Percentiles rank a stretch among this genome's conserved stretches.
Evolutionary conservation across 2,888 invertebrate genomes (phyloP).

Genomic region (Eilema griseolum): DNA sequence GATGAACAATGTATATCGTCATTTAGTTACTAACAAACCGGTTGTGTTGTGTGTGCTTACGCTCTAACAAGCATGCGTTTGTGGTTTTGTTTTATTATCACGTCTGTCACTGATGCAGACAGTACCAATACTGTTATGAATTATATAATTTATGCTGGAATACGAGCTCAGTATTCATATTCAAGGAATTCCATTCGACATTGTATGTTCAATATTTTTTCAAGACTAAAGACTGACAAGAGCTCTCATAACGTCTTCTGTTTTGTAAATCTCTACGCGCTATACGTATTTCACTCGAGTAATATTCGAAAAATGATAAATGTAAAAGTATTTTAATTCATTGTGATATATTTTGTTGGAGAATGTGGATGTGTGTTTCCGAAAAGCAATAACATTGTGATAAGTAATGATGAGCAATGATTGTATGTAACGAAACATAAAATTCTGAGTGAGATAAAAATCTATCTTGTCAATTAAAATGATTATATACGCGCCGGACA

Average conservation of each 20-base stretch:
- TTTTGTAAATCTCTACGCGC: conserved; percentile 57
- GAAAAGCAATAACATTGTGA: conserved; percentile 85
- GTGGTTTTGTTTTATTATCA: conserved; percentile 68
- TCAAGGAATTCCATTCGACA: conserved; percentile 64
- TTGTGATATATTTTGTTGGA: conserved; percentile 82
- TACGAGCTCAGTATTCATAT: conserved; percentile 67
- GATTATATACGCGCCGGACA: conserved; percentile 52
- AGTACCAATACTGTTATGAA: conserved; percentile 68
- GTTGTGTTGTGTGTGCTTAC: conserved; percentile 86
- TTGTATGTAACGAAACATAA: conserved; percentile 62
- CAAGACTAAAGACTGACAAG: conserved; percentile 76
- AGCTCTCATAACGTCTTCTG: conserved; percentile 64
- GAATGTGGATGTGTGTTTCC: conserved; percentile 78
- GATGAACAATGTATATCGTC: conserved; percentile 81
- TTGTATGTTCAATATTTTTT: conserved; percentile 62
- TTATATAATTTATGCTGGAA: conserved; percentile 86
- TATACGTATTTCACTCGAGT: conserved; percentile 58
- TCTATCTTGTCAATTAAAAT: conserved; percentile 82
- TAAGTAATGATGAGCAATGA: conserved; percentile 76
- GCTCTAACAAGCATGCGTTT: conserved; percentile 86
- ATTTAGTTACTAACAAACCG: conserved; percentile 84
- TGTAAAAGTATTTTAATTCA: conserved; percentile 75
- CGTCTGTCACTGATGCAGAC: conserved; percentile 51
- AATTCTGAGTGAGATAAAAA: conserved; percentile 68
- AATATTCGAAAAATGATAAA: conserved; percentile 61